These are phyloP conservation scores for Vidua chalybeata DNA, from an alignment of 2,113 vertebrate species.

Conservation along the genomic window DNA sequence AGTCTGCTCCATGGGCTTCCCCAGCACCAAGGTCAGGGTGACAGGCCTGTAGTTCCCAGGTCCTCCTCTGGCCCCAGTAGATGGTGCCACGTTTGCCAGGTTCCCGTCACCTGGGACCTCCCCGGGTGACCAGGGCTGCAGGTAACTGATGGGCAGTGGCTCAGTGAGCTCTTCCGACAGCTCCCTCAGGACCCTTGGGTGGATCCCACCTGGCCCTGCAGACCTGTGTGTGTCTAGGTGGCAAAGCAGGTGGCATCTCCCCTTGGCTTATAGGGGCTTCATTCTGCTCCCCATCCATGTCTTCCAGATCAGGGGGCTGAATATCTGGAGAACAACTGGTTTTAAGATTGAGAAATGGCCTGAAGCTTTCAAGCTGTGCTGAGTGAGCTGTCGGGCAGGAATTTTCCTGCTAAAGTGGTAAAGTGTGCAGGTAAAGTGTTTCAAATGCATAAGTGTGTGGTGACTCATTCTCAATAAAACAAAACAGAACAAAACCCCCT, in stretches of 20 bases:
- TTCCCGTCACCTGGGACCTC: neutral
- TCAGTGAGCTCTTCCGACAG: neutral
- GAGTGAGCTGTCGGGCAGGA: neutral
- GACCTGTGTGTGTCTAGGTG: neutral
- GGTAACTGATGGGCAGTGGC: neutral
- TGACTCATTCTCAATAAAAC: slow-evolving; percentile 18
- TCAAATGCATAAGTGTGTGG: neutral
- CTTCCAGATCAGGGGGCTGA: neutral
- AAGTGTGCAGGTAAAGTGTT: slow-evolving; percentile 41
- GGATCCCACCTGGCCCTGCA: neutral
- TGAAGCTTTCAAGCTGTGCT: neutral
- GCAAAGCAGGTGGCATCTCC: neutral
- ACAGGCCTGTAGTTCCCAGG: neutral
- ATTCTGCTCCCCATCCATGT: neutral
- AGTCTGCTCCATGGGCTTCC: neutral
- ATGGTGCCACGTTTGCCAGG: neutral
- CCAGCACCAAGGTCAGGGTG: neutral
- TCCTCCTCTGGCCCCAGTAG: neutral
- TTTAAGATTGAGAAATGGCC: neutral
- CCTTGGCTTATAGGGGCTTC: neutral
- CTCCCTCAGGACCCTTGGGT: neutral
- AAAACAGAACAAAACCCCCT: neutral
- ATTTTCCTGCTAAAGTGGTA: slow-evolving; percentile 6
- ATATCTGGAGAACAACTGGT: neutral
- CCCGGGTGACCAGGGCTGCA: neutral